Conservation (phyloP, 2,797 vertebrate species). For the Hippoglossus hippoglossus region DNA sequence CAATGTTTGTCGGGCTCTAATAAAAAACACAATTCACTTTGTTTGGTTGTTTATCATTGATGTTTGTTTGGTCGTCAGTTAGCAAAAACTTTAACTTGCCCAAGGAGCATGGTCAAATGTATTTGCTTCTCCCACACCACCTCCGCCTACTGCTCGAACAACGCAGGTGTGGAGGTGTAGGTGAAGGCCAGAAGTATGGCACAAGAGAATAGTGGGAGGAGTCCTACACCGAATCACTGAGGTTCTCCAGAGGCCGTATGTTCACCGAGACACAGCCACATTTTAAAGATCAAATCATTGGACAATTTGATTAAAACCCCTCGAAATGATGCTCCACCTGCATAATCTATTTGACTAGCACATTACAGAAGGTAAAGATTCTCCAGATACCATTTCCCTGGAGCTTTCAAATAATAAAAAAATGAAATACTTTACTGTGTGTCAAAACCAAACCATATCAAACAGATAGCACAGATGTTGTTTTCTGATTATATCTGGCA, state of each 20-base stretch:
- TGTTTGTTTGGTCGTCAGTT: conserved; percentile 18
- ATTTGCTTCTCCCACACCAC: conserved; percentile 47
- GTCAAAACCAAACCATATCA: neutral
- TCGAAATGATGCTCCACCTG: neutral
- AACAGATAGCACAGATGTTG: neutral
- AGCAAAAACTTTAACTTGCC: conserved; percentile 32
- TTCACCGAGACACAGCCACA: conserved; percentile 7
- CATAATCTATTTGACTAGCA: too few species aligned
- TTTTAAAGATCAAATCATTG: neutral
- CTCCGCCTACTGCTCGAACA: conserved; percentile 32
- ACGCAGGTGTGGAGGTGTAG: conserved; percentile 42
- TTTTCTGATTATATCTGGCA: neutral
- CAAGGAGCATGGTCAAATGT: conserved; percentile 37
- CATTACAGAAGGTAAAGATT: conserved; percentile 2
- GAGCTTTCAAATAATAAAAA: neutral
- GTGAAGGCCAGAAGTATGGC: conserved; percentile 29
- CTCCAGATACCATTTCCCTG: neutral
- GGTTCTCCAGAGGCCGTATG: too few species aligned
- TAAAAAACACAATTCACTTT: too few species aligned
- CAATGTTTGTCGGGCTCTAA: too few species aligned
- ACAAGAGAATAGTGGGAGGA: conserved; percentile 34
- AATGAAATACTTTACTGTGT: neutral
- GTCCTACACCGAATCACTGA: conserved; percentile 11
- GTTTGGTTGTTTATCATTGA: neutral
- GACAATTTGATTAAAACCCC: conserved; percentile 15